Evolutionary conservation across 2,113 vertebrate species (phyloP).

Genomic region (Galeopterus variegatus): DNA sequence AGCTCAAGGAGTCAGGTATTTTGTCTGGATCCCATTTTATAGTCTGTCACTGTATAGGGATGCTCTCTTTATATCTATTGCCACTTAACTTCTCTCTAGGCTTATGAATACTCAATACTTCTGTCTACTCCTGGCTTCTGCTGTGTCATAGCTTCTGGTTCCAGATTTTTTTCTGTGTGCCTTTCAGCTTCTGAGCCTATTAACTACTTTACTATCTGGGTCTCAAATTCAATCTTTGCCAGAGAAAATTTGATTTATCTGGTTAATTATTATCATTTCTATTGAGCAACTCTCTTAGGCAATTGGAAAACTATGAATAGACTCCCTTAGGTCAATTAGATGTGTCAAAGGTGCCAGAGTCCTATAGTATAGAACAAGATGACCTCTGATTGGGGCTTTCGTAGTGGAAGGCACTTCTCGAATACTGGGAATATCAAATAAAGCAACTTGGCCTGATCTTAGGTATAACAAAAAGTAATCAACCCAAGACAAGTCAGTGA

Average conservation of each 20-base stretch:
- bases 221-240: conserved; percentile 58
- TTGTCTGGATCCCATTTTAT: neutral
- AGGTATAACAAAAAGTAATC: neutral
- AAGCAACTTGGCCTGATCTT: neutral
- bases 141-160: conserved; percentile 2
- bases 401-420: neutral
- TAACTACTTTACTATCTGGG: conserved; percentile 42
- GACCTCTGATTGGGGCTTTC: neutral
- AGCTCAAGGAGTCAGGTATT: neutral
- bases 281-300: conserved; percentile 47
- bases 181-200: conserved; percentile 31
- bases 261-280: conserved; percentile 72
- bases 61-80: neutral
- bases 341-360: conserved; percentile 44
- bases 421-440: neutral
- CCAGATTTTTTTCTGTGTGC: conserved; percentile 21
- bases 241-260: conserved; percentile 69
- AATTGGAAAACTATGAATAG: conserved; percentile 57
- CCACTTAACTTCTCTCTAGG: neutral
- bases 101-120: neutral
- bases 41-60: neutral
- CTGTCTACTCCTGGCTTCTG: neutral
- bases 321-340: neutral
- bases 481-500: neutral
- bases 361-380: neutral